These are phyloP conservation scores for Strigamia maritima DNA, from an alignment of 2,888 invertebrate species.

Conservation along the genomic window DNA sequence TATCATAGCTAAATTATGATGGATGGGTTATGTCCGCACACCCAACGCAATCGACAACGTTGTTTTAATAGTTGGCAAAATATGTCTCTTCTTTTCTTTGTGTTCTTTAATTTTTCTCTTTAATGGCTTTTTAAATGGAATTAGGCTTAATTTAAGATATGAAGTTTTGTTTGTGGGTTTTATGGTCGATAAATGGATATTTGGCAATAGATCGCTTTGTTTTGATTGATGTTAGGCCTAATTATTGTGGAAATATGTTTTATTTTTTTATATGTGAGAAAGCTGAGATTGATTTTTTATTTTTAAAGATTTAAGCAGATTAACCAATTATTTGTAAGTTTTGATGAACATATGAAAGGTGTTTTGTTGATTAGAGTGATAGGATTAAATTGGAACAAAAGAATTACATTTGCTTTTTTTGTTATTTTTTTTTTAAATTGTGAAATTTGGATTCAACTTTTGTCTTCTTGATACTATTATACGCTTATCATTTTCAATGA, in stretches of 20 bases:
- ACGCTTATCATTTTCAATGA: not conserved
- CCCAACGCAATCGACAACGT: constrained; percentile 8
- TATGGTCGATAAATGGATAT: too few species aligned
- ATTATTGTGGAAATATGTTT: too few species aligned
- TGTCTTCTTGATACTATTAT: not conserved
- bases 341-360: not conserved
- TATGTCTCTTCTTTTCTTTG: not conserved
- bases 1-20: constrained; percentile 29
- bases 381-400: not conserved
- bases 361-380: not conserved
- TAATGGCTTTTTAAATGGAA: too few species aligned
- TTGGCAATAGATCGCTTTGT: too few species aligned
- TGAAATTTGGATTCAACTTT: not conserved
- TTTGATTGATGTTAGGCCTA: too few species aligned
- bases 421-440: not conserved
- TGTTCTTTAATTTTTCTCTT: not conserved
- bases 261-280: too few species aligned
- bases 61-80: constrained; percentile 13
- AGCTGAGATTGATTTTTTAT: too few species aligned
- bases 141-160: too few species aligned
- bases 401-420: not conserved
- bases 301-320: not conserved
- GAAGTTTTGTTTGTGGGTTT: too few species aligned
- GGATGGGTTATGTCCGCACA: constrained; percentile 25
- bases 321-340: not conserved